phyloP scores from a whole-genome alignment of 1,140 invertebrate species.

The Drosophila jambulina region DNA sequence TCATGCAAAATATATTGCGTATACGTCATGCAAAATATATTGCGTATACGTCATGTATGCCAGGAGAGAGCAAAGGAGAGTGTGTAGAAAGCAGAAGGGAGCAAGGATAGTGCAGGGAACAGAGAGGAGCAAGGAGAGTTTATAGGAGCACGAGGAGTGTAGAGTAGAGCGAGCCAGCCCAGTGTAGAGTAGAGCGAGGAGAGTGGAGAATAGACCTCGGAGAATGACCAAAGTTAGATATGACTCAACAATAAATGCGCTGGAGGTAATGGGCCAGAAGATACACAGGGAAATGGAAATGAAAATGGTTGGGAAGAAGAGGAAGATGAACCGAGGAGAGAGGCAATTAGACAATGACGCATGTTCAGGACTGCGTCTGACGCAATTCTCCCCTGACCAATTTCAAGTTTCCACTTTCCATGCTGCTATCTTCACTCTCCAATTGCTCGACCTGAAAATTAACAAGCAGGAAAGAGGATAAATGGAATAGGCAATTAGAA shows the following conservation, averaged over 20 bases:
- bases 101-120: neutral
- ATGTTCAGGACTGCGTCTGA: conserved; percentile 23
- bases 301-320: neutral
- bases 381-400: conserved; percentile 12
- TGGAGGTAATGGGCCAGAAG: neutral
- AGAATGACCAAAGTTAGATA: conserved; percentile 30
- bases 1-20: no score
- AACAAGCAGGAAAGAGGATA: no score
- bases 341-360: conserved; percentile 49
- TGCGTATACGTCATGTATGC: conserved; percentile 72
- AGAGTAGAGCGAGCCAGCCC: neutral
- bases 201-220: neutral
- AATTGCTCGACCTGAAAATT: neutral
- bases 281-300: neutral
- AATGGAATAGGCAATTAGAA: no score
- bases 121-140: neutral
- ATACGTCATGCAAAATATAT: conserved; percentile 72
- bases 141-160: neutral
- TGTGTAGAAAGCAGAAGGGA: neutral
- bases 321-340: neutral
- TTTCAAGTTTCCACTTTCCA: neutral
- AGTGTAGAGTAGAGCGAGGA: neutral
- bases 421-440: neutral
- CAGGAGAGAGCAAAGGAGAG: conserved; percentile 4
- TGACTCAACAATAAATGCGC: conserved; percentile 55